Percentiles rank a stretch among this genome's conserved stretches.
phyloP scores from a whole-genome alignment of 2,113 vertebrate genomes.

The Malurus melanocephalus region DNA sequence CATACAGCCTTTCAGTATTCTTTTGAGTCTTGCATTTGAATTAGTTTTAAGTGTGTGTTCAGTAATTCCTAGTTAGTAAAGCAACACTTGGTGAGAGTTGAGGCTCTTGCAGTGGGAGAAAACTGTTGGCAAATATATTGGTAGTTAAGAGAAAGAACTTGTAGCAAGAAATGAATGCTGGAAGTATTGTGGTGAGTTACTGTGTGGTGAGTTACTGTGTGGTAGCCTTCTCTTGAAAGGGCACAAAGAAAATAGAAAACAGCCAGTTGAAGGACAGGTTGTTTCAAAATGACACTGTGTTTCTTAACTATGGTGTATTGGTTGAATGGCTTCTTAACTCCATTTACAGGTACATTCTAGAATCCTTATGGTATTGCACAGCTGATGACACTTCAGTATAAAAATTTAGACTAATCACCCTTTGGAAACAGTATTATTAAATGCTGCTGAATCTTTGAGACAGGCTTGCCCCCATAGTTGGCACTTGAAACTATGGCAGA shows the following conservation, averaged over 20 bases:
- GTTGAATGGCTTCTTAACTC: neutral
- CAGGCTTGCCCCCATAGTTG: neutral
- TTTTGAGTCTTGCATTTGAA: neutral
- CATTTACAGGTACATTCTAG: neutral
- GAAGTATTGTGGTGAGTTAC: neutral
- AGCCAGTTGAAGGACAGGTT: neutral
- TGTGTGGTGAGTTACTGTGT: neutral
- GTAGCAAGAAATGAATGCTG: neutral
- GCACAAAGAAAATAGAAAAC: neutral
- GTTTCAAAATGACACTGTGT: neutral
- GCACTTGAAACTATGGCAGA: neutral
- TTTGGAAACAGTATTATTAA: neutral
- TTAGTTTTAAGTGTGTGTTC: neutral
- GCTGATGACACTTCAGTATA: neutral
- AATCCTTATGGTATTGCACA: neutral
- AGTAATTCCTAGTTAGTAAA: neutral
- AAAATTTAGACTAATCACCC: neutral
- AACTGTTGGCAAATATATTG: neutral
- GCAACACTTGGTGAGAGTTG: neutral
- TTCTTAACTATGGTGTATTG: neutral
- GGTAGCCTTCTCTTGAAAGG: neutral
- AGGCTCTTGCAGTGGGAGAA: neutral
- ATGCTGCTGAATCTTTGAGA: neutral
- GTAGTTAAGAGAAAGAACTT: neutral
- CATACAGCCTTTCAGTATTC: neutral